Evolutionary conservation across 2,113 vertebrate genomes (phyloP), one percentile per base, ranked within the genome.

Genomic region (Otolemur garnettii): DNA sequence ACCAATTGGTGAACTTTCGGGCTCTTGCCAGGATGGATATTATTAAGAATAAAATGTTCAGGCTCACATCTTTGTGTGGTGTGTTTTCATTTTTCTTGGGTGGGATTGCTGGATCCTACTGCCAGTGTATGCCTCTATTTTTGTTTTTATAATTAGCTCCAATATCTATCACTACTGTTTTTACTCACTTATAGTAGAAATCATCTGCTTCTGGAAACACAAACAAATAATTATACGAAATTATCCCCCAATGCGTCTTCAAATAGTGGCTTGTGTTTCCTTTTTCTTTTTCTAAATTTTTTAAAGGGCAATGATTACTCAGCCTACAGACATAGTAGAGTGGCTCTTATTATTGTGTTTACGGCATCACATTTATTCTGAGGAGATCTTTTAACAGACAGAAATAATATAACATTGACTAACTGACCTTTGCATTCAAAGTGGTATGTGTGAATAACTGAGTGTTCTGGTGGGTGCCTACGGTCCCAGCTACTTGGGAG

Each of bases 201-300:
- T 68, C 5, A 74, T 5, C 57, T 81, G 45, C 13, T 74, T 87
- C 62, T 72, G 42, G 24, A 81, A 82, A 83, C 35, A 21, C 22
- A 81, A 93, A 66, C 68, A 93, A 80, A 77, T 42, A 91, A n/a
- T 66, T 77, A 64, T 21, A 68, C 5, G n/a, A 92, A 87, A 71
- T 77, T 75, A 38, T 14, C 1, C 60, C 9, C n/a, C 64, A 24
- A 71, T 2, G 64, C 75, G 12, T 88, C 55, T 71, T 84, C 30
- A 81, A 84, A 59, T 79, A 80, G 80, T 33, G 18, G 8, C 66
- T 69, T 77, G 60, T 60, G 28, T 55, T 8, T 68, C 13, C 14
- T 28, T 26, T 90, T 30, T 28, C 12, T 28, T 64, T 28, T 6
- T 9, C 19, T 15, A 66, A 30, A 78, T 2, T 72, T 92, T 60